phyloP scores from a whole-genome alignment of 1,140 invertebrate genomes.

The Papilio xuthus region DNA sequence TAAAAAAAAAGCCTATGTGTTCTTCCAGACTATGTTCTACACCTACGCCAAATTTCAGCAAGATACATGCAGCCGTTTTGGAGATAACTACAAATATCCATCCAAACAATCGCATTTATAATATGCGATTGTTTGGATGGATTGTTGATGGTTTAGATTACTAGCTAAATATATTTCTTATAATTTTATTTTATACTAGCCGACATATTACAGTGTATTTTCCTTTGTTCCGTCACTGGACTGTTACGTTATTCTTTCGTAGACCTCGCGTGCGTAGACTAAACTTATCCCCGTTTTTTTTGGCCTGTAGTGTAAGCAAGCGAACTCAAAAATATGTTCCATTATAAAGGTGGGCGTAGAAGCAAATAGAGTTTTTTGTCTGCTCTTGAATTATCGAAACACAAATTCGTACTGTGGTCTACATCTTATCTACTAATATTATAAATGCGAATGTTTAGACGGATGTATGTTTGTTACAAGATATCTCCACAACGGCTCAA shows the following conservation, averaged over 20 bases:
- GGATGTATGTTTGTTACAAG: too few relatives aligned
- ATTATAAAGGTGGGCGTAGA: neutral
- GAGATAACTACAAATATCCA: too few relatives aligned
- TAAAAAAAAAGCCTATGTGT: too few relatives aligned
- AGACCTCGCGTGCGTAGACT: slow-evolving; percentile 11
- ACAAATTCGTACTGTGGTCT: neutral
- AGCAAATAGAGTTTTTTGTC: neutral
- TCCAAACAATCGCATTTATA: too few relatives aligned
- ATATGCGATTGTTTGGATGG: too few relatives aligned
- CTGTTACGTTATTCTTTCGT: neutral
- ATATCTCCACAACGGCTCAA: too few relatives aligned
- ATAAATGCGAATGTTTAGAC: too few relatives aligned
- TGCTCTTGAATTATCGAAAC: neutral
- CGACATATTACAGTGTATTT: neutral
- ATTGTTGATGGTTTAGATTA: too few relatives aligned
- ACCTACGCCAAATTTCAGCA: too few relatives aligned
- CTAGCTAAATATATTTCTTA: neutral
- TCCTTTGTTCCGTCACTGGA: neutral
- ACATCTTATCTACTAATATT: too few relatives aligned
- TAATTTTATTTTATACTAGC: neutral
- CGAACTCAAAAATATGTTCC: neutral
- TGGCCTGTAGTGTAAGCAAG: neutral
- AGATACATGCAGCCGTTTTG: too few relatives aligned
- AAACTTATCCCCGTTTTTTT: neutral
- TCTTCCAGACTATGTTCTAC: too few relatives aligned